Evolutionary conservation across 2,888 invertebrate species (phyloP), one percentile per base, ranked within the genome.

Genomic region (Podotricha telesiphe): DNA sequence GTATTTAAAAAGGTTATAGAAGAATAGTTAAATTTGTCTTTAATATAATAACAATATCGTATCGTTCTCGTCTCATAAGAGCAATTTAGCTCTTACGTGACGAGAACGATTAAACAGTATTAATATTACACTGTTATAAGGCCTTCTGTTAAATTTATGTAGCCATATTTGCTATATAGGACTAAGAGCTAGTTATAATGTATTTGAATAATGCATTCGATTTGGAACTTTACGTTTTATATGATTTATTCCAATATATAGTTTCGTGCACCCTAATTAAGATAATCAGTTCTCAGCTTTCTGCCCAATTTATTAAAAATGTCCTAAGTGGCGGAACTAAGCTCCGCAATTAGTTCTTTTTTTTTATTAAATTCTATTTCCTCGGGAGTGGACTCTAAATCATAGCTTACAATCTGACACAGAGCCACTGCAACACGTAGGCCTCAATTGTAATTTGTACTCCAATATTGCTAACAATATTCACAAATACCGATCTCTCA

Each of bases 111-210:
- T n/a, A n/a, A 37, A 51, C 20, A 42, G 17, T 11, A 42, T 63
- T 47, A 65, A 68, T 28, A 59, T 65, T 55, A 65, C 62, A 40
- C 48, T 50, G 47, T 53, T 65, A 68, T 28, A 62, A 17, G 55
- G 48, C 34, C 67, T 50, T 51, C 58, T 70, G 67, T 69, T 67
- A 66, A 73, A 74, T 70, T 73, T 73, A 68, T 71, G 69, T 64
- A 53, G 55, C 61, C 68, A 58, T 64, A 72, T 70, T 59, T 67
- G 58, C 62, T 55, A 63, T 66, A 58, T 64, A 69, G 66, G 61
- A 56, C 65, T 45, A 19, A 56, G 47, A 58, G 65, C 47, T 65
- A 53, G 45, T 59, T 45, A 28, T 67, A 51, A 51, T 67, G 42
- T 45, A 15, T 40, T 45, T 63, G 17, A 65, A 56, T 58, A 58